Conservation (phyloP, 2,113 vertebrate species). For the Corythornis madagascariensis region DNA sequence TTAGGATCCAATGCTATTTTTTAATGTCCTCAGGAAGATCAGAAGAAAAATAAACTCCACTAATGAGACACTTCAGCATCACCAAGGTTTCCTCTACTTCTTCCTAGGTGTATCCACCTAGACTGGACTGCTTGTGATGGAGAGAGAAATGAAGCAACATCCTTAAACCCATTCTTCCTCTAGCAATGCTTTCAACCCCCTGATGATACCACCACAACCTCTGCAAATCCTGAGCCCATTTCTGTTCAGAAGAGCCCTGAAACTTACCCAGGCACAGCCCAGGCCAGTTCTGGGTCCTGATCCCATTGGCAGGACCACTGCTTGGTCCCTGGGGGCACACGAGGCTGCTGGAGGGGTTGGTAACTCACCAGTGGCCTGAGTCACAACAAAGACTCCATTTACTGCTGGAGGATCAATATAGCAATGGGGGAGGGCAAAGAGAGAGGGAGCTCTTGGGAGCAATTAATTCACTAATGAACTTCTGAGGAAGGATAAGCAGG, state of each 20-base stretch:
- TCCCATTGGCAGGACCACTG: neutral
- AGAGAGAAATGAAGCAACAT: neutral
- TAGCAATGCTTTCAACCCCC: neutral
- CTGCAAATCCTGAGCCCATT: neutral
- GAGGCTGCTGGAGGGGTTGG: neutral
- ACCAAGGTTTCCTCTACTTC: neutral
- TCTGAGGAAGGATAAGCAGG: neutral
- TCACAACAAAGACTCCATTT: constrained; percentile 69
- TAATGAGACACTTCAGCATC: neutral
- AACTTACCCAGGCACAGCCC: neutral
- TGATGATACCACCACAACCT: neutral
- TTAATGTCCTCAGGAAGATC: neutral
- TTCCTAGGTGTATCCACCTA: neutral
- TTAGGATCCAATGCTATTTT: neutral
- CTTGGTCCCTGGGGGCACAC: neutral
- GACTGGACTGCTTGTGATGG: neutral
- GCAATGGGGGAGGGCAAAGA: constrained; percentile 14
- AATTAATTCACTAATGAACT: constrained; percentile 57
- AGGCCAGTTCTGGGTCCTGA: neutral
- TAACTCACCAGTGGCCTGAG: constrained; percentile 17
- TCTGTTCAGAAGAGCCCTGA: constrained; percentile 1
- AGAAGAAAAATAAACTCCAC: neutral
- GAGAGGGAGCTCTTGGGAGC: neutral
- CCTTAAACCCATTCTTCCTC: neutral
- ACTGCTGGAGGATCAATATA: constrained; percentile 43